A percentile compares a stretch with the other conserved stretches of the same genome.
These are phyloP conservation scores for Lamprotornis superbus DNA, from an alignment of 2,113 vertebrate genomes.

Conservation along the genomic window DNA sequence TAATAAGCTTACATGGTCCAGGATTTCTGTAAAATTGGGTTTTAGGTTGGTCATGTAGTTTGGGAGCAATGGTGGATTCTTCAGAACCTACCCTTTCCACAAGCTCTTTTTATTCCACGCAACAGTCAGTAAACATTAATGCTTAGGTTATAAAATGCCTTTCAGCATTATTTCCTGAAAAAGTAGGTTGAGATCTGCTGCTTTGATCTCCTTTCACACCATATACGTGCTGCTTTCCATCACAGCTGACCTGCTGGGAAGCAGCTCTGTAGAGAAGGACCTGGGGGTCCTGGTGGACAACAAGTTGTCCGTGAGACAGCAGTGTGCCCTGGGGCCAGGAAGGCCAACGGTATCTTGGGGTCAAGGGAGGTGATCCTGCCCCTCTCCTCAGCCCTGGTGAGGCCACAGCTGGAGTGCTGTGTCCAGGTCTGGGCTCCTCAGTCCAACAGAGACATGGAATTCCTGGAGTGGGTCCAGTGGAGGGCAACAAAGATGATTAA, in stretches of 20 bases:
- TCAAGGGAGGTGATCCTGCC: not conserved
- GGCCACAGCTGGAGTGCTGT: not conserved
- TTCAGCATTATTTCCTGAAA: not conserved
- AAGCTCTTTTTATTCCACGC: not conserved
- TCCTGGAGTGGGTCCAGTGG: not conserved
- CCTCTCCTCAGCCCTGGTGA: not conserved
- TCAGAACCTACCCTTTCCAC: not conserved
- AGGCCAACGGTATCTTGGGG: not conserved
- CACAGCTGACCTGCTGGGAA: not conserved
- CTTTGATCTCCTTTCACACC: not conserved
- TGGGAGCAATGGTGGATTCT: not conserved
- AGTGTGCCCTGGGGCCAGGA: not conserved
- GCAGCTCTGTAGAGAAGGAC: not conserved
- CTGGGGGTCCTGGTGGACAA: not conserved
- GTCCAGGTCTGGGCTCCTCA: not conserved
- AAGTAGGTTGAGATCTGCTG: not conserved
- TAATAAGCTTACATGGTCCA: not conserved
- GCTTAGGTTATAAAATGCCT: not conserved
- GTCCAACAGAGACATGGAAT: no score
- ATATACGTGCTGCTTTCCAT: not conserved
- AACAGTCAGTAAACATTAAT: not conserved
- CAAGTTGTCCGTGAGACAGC: accelerated
- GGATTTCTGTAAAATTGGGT: not conserved
- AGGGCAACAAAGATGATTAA: not conserved
- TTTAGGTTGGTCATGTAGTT: not conserved